Percentiles rank a stretch among this genome's conserved stretches.
These are phyloP conservation scores for Cataglyphis altisquamis DNA, from an alignment of 2,888 invertebrate species.

Conservation along the genomic window DNA sequence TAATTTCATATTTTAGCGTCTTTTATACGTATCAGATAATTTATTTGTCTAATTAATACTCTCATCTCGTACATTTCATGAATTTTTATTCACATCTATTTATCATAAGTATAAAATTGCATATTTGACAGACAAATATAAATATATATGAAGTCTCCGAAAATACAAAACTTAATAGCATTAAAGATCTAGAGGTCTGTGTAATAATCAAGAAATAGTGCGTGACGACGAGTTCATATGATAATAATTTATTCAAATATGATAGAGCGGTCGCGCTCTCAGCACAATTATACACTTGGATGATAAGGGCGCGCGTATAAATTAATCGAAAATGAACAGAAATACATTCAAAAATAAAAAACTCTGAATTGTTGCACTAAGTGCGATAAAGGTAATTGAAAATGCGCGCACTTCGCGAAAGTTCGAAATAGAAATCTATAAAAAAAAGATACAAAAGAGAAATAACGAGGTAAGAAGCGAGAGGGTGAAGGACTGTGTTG, in stretches of 20 bases:
- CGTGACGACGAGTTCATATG: slow-evolving; percentile 73
- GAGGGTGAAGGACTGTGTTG: slow-evolving; percentile 58
- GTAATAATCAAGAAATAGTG: slow-evolving; percentile 46
- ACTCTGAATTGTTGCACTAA: slow-evolving; percentile 46
- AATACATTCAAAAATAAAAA: slow-evolving; percentile 54
- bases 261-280: slow-evolving; percentile 74
- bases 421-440: slow-evolving; percentile 80
- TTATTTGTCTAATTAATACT: slow-evolving; percentile 33
- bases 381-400: slow-evolving; percentile 45
- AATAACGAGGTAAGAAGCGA: slow-evolving; percentile 70
- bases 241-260: slow-evolving; percentile 83
- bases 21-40: not conserved
- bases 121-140: slow-evolving; percentile 62
- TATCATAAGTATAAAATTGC: slow-evolving; percentile 67
- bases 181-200: slow-evolving; percentile 20
- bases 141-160: slow-evolving; percentile 59
- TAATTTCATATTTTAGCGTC: not conserved
- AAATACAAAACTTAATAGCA: slow-evolving; percentile 51
- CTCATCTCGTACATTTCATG: slow-evolving; percentile 50
- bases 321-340: slow-evolving; percentile 59
- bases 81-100: slow-evolving; percentile 70
- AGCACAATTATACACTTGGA: slow-evolving; percentile 38
- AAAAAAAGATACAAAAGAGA: slow-evolving; percentile 74
- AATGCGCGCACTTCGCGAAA: slow-evolving; percentile 63
- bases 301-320: slow-evolving; percentile 74